phyloP scores from a whole-genome alignment of 2,888 invertebrate species.

The Erpobdella octoculata region DNA sequence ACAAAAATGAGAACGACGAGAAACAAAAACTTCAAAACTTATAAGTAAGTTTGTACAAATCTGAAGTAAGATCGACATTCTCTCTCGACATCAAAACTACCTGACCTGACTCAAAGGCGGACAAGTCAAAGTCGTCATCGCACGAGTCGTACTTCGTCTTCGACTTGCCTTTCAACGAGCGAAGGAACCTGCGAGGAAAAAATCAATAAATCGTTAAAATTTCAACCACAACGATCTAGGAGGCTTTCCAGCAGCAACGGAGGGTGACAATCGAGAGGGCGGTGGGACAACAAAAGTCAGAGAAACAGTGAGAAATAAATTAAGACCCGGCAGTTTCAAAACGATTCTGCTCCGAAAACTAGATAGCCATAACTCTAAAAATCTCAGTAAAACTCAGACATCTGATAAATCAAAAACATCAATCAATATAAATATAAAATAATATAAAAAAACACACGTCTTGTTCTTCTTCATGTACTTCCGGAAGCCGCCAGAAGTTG shows the following conservation, averaged over 20 bases:
- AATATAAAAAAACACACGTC: background rate
- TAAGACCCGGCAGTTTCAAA: too few species aligned
- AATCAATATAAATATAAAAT: background rate
- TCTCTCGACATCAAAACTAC: background rate
- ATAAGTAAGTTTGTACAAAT: background rate
- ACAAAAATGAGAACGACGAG: too few species aligned
- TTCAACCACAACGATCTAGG: too few species aligned
- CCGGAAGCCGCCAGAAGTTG: background rate
- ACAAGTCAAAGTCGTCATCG: slow-evolving; percentile 69
- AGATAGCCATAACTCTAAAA: too few species aligned
- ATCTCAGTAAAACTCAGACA: too few species aligned
- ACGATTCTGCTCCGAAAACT: too few species aligned
- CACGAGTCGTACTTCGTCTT: slow-evolving; percentile 56
- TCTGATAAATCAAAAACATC: background rate
- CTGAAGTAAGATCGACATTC: background rate
- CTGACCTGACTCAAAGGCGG: slow-evolving; percentile 68
- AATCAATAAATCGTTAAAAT: too few species aligned
- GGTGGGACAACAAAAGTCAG: background rate
- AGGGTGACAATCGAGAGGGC: too few species aligned
- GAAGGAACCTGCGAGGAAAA: background rate
- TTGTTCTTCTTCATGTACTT: slow-evolving; percentile 21
- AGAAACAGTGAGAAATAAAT: background rate
- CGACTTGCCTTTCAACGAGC: background rate
- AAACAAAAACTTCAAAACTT: too few species aligned
- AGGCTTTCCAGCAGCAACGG: too few species aligned